These are phyloP conservation scores for Urocynchramus pylzowi DNA, from an alignment of 2,113 vertebrate genomes.

Conservation along the genomic window DNA sequence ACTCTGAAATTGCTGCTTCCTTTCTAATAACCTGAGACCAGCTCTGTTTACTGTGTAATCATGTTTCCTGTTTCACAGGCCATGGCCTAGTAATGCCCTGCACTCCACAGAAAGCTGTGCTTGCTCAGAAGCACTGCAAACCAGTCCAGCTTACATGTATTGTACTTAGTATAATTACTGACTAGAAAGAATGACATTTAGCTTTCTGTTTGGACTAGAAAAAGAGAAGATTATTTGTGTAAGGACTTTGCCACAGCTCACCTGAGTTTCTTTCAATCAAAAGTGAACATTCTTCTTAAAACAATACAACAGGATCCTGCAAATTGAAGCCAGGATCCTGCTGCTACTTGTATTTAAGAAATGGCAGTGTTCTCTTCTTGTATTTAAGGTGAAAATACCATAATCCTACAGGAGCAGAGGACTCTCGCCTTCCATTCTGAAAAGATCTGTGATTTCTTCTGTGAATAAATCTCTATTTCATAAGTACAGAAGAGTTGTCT, in stretches of 20 bases:
- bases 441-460: not conserved
- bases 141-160: not conserved
- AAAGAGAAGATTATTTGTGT: not conserved
- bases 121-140: not conserved
- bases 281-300: not conserved
- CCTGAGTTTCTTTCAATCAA: not conserved
- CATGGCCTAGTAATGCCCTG: not conserved
- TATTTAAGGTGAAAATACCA: not conserved
- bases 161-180: not conserved
- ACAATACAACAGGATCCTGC: not conserved
- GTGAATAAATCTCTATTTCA: not conserved
- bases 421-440: not conserved
- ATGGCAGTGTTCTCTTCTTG: not conserved
- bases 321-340: not conserved
- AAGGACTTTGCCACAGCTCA: not conserved
- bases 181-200: not conserved
- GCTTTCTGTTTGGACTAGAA: not conserved
- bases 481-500: not conserved
- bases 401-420: not conserved
- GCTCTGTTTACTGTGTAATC: not conserved
- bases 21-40: conserved; percentile 15
- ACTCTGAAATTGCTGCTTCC: conserved; percentile 21
- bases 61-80: not conserved
- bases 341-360: not conserved
- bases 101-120: not conserved